A percentile compares a stretch with the other conserved stretches of the same genome.
Evolutionary conservation across 2,113 vertebrate species (phyloP).

Genomic region (cattle (Bos taurus)): DNA sequence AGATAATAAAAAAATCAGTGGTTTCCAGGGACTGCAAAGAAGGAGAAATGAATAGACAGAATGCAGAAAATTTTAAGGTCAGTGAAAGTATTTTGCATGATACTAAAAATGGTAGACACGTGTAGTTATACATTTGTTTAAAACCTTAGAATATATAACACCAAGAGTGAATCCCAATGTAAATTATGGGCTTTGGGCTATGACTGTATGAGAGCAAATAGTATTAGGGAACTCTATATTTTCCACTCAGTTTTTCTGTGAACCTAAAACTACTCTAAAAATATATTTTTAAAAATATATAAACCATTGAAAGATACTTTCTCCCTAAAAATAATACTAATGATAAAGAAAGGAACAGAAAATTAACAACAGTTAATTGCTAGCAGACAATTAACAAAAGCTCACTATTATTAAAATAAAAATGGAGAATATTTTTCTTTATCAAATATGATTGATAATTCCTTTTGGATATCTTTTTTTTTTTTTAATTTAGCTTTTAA

Average conservation of each 20-base stretch:
- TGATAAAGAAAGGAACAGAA: not conserved
- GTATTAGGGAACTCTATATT: not conserved
- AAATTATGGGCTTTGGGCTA: not conserved
- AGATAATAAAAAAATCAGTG: not conserved
- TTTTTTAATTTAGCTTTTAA: not conserved
- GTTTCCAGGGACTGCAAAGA: not conserved
- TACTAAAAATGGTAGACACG: not conserved
- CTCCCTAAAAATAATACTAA: not conserved
- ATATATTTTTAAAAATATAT: not conserved
- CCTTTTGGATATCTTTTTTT: not conserved
- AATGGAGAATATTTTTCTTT: not conserved
- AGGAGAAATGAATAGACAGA: not conserved
- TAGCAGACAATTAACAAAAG: not conserved
- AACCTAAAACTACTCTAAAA: not conserved
- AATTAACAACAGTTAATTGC: not conserved
- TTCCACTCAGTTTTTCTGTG: not conserved
- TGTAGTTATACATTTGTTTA: not conserved
- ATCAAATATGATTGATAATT: not conserved
- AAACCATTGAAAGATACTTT: not conserved
- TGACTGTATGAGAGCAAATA: not conserved
- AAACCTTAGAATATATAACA: not conserved
- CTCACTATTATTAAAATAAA: not conserved
- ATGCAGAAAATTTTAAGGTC: not conserved
- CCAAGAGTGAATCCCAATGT: not conserved
- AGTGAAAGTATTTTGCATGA: not conserved